Evolutionary conservation across 2,888 invertebrate species (phyloP), one percentile per base, ranked within the genome.

Genomic region (Mechanitis mazaeus): DNA sequence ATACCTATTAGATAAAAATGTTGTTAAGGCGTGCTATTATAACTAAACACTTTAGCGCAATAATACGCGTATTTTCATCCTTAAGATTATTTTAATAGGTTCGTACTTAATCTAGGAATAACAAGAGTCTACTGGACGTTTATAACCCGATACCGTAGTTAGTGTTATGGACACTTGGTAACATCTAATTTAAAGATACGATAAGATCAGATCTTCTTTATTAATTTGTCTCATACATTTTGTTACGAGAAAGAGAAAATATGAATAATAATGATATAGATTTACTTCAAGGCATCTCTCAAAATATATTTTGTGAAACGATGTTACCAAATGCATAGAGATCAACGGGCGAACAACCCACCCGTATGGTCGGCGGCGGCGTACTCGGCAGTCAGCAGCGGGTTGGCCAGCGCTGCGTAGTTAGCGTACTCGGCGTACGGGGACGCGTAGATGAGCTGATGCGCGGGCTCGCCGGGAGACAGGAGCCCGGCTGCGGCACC

Each of bases 391-490:
- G 95, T 93, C 83, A 95, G 93, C 74, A 96, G 92, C 70, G 96
- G 96, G 76, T 95, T 95, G 75, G 93, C 93, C 76, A 96, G 91
- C 65, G 97, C 96, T 28, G 96, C 96, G 90, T 97, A 97, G 90
- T 96, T 96, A n/a, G 90, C 95, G 89, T 96, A 97, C 83, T 97
- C 97, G 61, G 94, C 93, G 82, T 97, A 97, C 53, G 95, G 95
- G 28, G 91, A 90, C 60, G 95, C 94, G 91, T 97, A 97, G 87
- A 97, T 95, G 78, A 97, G 93, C 84, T 96, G 96, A 56, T 94
- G 95, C 38, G 94, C 92, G 56, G 95, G 92, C 75, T 93, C 91
- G 59, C 92, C 92, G 53, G 92, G 92, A 2, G 90, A 87, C n/a
- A 90, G 81, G 20, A 90, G 77, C 0, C 89, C 88, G 1, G 87